Evolutionary conservation across 1,140 invertebrate genomes (phyloP).

Genomic region (Macrocentrus cingulum): DNA sequence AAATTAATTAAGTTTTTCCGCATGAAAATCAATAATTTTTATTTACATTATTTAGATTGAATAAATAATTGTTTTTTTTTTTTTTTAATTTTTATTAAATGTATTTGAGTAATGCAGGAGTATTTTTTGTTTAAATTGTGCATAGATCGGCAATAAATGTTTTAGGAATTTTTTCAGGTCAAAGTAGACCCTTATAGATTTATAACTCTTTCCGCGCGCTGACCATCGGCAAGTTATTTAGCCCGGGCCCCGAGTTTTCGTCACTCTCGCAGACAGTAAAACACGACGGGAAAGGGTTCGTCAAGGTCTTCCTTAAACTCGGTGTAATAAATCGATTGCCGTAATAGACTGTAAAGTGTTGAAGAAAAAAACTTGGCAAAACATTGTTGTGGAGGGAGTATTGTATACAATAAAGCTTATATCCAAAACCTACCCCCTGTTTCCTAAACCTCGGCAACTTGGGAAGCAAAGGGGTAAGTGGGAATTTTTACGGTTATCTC

Average conservation of each 20-base stretch:
- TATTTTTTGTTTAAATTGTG: no score
- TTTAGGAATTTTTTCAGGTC: neutral
- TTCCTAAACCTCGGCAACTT: conserved; percentile 16
- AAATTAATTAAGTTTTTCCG: no score
- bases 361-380: conserved; percentile 18
- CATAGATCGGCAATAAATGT: no score
- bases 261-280: conserved; percentile 42
- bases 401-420: conserved; percentile 7
- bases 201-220: conserved; percentile 47
- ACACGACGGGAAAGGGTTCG: conserved; percentile 31
- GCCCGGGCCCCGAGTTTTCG: conserved; percentile 9
- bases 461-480: conserved; percentile 40
- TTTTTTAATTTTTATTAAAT: no score
- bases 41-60: no score
- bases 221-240: conserved; percentile 22
- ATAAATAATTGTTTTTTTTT: no score
- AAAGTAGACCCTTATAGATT: conserved; percentile 30
- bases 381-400: no score
- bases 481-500: conserved; percentile 41
- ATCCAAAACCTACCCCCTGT: conserved; percentile 11
- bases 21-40: no score
- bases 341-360: conserved; percentile 17
- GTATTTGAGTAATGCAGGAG: no score
- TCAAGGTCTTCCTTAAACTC: conserved; percentile 13
- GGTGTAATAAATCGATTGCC: conserved; percentile 48